Conservation (phyloP, 2,888 invertebrate species). For the Sipha maydis region DNA sequence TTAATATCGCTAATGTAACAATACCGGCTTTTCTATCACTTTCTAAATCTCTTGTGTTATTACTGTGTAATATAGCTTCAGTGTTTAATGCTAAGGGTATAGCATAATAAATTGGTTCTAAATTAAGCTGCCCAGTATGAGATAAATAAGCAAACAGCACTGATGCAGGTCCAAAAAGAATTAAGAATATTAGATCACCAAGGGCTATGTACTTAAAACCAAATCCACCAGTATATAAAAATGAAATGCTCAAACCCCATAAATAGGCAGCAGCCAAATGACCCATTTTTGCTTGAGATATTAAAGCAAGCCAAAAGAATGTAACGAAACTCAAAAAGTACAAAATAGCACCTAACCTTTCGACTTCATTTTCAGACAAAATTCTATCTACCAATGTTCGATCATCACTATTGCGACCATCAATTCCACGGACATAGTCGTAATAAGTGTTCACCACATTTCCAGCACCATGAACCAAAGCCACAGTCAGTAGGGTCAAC, state of each 20-base stretch:
- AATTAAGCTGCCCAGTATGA: constrained; percentile 90
- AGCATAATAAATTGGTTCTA: constrained; percentile 91
- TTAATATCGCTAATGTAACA: constrained; percentile 92
- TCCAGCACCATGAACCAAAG: constrained; percentile 94
- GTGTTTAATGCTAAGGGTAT: constrained; percentile 93
- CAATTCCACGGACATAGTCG: constrained; percentile 93
- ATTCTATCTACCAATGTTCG: constrained; percentile 94
- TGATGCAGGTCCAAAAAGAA: constrained; percentile 93
- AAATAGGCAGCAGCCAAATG: constrained; percentile 94
- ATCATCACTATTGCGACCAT: constrained; percentile 92
- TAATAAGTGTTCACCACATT: constrained; percentile 97
- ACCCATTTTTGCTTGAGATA: constrained; percentile 93
- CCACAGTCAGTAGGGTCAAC: constrained; percentile 84
- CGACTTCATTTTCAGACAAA: constrained; percentile 83
- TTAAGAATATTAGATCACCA: constrained; percentile 90
- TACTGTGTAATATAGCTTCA: constrained; percentile 94
- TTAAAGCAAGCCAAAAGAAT: constrained; percentile 78
- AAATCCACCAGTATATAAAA: constrained; percentile 95
- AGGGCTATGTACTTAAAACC: constrained; percentile 95
- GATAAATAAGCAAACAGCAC: constrained; percentile 93
- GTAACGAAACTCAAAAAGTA: constrained; percentile 88
- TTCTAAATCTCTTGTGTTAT: constrained; percentile 92
- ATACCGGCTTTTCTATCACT: constrained; percentile 89
- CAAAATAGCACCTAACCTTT: constrained; percentile 86
- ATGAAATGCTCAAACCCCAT: constrained; percentile 93